phyloP scores from a whole-genome alignment of 2,797 vertebrate species.

The Selene dorsalis region DNA sequence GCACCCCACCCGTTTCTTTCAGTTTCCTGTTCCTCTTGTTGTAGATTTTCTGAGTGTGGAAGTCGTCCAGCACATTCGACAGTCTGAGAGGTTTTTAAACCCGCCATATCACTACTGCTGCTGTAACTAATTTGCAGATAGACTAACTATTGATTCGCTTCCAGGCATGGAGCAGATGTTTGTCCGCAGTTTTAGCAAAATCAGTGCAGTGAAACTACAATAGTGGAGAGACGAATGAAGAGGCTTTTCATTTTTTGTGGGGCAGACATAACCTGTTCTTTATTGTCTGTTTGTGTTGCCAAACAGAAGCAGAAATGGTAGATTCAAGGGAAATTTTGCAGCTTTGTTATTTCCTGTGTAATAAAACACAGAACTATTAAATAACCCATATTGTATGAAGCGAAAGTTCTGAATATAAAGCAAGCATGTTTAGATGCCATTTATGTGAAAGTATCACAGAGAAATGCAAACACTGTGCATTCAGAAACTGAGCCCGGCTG shows the following conservation, averaged over 20 bases:
- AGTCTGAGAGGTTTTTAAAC: slow-evolving; percentile 9
- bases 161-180: slow-evolving; percentile 63
- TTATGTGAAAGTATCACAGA: no score
- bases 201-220: slow-evolving; percentile 32
- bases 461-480: no score
- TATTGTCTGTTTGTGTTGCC: slow-evolving; percentile 8
- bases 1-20: not conserved
- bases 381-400: not conserved
- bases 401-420: no score
- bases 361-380: not conserved
- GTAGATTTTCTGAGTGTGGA: slow-evolving; percentile 7
- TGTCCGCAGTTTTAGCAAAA: slow-evolving; percentile 43
- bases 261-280: not conserved
- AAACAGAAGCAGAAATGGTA: not conserved
- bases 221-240: slow-evolving; percentile 17
- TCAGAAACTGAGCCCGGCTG: no score
- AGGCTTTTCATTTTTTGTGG: slow-evolving; percentile 3
- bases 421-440: no score
- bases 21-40: not conserved
- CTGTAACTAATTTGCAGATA: slow-evolving; percentile 59
- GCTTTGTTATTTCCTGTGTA: not conserved
- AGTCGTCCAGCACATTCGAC: slow-evolving; percentile 17
- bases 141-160: slow-evolving; percentile 60
- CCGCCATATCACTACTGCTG: slow-evolving; percentile 14
- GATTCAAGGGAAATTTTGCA: not conserved